Evolutionary conservation across 2,888 invertebrate species (phyloP).

Genomic region (Linnaemya tessellans): DNA sequence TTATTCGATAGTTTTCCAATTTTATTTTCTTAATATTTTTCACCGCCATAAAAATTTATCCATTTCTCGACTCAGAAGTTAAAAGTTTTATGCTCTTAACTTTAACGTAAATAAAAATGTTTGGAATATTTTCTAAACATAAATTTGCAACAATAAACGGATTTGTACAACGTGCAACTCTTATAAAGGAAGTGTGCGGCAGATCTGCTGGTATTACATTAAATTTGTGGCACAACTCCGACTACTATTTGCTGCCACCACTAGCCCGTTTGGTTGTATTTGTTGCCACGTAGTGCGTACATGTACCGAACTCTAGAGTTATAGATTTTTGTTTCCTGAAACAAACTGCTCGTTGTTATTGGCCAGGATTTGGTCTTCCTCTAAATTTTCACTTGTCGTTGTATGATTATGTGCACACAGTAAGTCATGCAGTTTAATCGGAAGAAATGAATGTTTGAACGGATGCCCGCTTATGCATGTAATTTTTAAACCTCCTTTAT

Average conservation of each 20-base stretch:
- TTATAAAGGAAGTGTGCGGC: too few species aligned
- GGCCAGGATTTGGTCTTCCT: background rate
- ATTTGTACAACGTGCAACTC: too few species aligned
- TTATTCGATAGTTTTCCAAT: background rate
- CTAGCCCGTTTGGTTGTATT: background rate
- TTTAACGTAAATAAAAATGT: too few species aligned
- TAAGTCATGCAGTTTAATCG: background rate
- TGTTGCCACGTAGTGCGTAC: background rate
- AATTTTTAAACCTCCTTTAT: background rate
- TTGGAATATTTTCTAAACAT: too few species aligned
- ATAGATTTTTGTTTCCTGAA: background rate
- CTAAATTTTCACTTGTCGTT: background rate
- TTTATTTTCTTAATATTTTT: background rate
- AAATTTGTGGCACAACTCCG: too few species aligned
- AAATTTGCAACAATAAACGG: too few species aligned
- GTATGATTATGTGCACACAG: background rate
- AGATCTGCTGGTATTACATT: too few species aligned
- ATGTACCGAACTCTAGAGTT: background rate
- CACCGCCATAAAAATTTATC: too few species aligned
- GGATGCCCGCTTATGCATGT: background rate
- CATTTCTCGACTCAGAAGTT: too few species aligned
- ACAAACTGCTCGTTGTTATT: conserved; percentile 1
- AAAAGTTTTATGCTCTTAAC: too few species aligned
- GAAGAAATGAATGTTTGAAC: background rate
- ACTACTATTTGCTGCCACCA: background rate